Base-by-base conservation (phyloP, 2,888 invertebrate species). In the Sphaeridia pumilis region DNA sequence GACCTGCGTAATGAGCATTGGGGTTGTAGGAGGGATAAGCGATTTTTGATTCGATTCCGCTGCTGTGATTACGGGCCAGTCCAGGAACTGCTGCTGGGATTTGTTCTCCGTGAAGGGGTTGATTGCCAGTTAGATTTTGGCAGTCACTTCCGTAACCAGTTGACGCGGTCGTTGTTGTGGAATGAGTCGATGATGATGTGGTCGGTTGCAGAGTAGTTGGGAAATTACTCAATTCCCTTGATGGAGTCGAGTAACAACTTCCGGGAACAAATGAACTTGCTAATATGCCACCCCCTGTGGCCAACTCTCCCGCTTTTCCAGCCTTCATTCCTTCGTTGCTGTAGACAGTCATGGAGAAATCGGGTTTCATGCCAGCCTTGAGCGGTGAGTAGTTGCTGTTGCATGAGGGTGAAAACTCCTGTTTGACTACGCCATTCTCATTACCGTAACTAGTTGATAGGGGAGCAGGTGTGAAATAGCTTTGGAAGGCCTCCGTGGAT, bases 341-440 rank as follows among this genome's bases (percentile, higher is more conserved):
- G 31, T 49, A 60, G 26, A 60, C 61, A 56, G 49, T 61, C 55
- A 57, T 45, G 43, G 57, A 49, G 51, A 62, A 62, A 46, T 55
- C 61, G 59, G 59, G 57, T 51, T 59, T 62, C 27, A 58, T 58
- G 59, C 27, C 43, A 27, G 20, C 20, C 28, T 43, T 3, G 12
- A 21, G 26, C 25, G 41, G 36, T n/a, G n/a, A n/a, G n/a, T n/a
- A n/a, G 26, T 26, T 12, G 21, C 27, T 24, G 27, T 26, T 4
- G n/a, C n/a, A n/a, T n/a, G n/a, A n/a, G n/a, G n/a, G n/a, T n/a
- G n/a, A n/a, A n/a, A n/a, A 17, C 4, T 3, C 10, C 7, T 42
- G 3, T 42, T n/a, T n/a, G n/a, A n/a, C n/a, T n/a, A n/a, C n/a
- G 46, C 21, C 20, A 3, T 22, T 28, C 12, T n/a, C 10, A 36